Evolutionary conservation across 2,113 vertebrate genomes (phyloP).

Genomic region (Sciurus niger): DNA sequence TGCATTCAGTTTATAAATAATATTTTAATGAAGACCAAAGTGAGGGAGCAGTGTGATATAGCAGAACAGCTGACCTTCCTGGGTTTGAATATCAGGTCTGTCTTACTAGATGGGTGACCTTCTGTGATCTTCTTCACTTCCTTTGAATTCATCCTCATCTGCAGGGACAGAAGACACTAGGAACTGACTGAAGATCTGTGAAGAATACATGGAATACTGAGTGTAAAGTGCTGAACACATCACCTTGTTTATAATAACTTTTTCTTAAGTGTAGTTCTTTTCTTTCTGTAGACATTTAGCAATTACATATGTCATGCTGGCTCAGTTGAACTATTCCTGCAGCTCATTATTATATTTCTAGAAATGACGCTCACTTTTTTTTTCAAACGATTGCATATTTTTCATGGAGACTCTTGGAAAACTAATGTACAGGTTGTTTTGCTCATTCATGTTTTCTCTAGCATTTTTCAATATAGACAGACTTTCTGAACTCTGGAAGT

Average conservation of each 20-base stretch:
- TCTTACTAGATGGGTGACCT: neutral
- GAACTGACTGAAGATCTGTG: neutral
- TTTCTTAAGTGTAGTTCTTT: neutral
- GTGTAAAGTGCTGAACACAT: neutral
- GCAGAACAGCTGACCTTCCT: neutral
- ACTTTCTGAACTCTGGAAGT: slow-evolving; percentile 10
- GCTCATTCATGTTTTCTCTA: neutral
- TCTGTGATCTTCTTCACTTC: neutral
- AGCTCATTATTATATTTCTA: neutral
- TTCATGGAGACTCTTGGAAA: slow-evolving; percentile 16
- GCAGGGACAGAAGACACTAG: neutral
- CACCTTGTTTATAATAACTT: neutral
- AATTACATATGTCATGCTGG: neutral
- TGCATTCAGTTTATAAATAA: neutral
- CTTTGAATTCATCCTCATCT: neutral
- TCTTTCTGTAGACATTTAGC: neutral
- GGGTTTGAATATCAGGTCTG: neutral
- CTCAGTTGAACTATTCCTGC: neutral
- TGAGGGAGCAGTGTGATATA: neutral
- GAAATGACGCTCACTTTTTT: slow-evolving; percentile 1
- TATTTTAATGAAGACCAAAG: slow-evolving; percentile 10
- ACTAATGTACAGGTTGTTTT: slow-evolving; percentile 18
- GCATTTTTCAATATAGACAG: neutral
- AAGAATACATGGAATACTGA: neutral
- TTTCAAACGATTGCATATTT: neutral